A percentile compares a stretch with the other conserved stretches of the same genome.
phyloP scores from a whole-genome alignment of 2,113 vertebrate species.

The Centropus unirufus region DNA sequence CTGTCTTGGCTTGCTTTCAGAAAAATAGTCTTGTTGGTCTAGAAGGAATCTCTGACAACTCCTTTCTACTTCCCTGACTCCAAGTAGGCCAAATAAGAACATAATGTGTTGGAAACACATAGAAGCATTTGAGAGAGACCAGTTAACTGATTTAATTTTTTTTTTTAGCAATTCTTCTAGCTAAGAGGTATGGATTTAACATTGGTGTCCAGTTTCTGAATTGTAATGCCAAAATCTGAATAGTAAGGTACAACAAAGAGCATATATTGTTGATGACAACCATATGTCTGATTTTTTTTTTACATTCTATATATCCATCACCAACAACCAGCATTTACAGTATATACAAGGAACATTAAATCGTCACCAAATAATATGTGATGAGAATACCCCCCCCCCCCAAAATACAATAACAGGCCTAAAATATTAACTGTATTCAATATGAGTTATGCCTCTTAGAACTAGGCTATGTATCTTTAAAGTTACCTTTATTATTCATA shows the following conservation, averaged over 20 bases:
- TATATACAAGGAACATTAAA: neutral
- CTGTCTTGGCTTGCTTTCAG: neutral
- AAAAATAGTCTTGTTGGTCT: neutral
- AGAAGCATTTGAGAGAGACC: neutral
- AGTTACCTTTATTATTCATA: constrained; percentile 21
- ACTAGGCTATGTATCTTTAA: neutral
- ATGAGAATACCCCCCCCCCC: neutral
- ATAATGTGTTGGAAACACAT: neutral
- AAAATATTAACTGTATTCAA: neutral
- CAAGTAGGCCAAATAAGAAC: neutral
- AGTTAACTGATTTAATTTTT: neutral
- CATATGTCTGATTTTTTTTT: neutral
- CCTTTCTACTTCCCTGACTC: neutral
- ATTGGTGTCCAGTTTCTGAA: neutral
- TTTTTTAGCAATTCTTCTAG: neutral
- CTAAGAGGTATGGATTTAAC: neutral
- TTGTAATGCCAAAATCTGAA: neutral
- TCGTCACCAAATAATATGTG: neutral
- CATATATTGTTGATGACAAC: neutral
- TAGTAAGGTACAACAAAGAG: neutral
- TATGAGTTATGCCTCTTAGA: neutral
- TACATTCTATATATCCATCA: neutral
- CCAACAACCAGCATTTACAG: neutral
- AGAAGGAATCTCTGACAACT: neutral
- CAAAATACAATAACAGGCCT: neutral